Conservation (phyloP, 1,140 invertebrate genomes). For the Phymastichus coffea region DNA sequence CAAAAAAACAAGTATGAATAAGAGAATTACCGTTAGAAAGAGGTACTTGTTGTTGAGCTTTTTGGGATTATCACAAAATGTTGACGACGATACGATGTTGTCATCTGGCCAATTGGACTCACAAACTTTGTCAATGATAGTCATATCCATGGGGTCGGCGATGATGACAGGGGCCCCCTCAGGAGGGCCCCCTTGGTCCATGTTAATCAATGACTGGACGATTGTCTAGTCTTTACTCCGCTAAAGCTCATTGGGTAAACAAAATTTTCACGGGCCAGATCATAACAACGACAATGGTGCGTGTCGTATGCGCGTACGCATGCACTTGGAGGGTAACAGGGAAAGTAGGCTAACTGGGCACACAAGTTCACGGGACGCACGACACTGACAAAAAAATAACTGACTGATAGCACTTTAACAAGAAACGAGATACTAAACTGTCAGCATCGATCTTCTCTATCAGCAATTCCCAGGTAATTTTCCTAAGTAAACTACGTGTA, state of each 20-base stretch:
- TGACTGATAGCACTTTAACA: no score
- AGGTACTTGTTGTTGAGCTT: slow-evolving; percentile 48
- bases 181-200: slow-evolving; percentile 55
- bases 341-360: slow-evolving; percentile 25
- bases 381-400: no score
- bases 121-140: slow-evolving; percentile 42
- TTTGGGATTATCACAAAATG: slow-evolving; percentile 37
- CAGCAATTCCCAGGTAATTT: no score
- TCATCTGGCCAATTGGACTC: slow-evolving; percentile 39
- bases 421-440: slow-evolving; percentile 12
- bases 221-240: no score
- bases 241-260: no score
- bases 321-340: slow-evolving; percentile 2
- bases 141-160: slow-evolving; percentile 43
- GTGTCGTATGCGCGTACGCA: background rate
- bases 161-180: slow-evolving; percentile 53
- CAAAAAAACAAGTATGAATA: background rate
- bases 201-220: slow-evolving; percentile 26
- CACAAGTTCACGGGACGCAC: no score
- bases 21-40: slow-evolving; percentile 49
- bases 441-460: background rate
- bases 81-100: slow-evolving; percentile 32
- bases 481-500: no score
- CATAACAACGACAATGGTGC: background rate
- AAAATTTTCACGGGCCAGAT: no score